Conservation (phyloP, 1,140 invertebrate species). For the Drosophila trapezifrons region DNA sequence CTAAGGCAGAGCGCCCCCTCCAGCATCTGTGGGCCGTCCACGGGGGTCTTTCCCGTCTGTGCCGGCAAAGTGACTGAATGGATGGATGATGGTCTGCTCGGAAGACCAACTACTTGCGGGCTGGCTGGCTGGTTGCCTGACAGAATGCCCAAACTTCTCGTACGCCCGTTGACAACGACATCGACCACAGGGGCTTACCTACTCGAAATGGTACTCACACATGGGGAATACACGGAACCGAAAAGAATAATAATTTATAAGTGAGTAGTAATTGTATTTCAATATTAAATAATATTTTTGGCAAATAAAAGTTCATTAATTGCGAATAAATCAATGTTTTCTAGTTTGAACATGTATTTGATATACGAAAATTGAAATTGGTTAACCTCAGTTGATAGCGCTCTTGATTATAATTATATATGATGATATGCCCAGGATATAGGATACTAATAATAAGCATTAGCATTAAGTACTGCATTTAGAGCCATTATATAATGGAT, state of each 20-base stretch:
- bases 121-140: constrained; percentile 22
- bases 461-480: too few species aligned
- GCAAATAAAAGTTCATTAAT: neutral
- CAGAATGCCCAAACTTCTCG: constrained; percentile 70
- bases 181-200: constrained; percentile 25
- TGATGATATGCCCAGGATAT: too few species aligned
- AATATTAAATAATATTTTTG: neutral
- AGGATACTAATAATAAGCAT: neutral
- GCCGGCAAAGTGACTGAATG: constrained; percentile 33
- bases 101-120: constrained; percentile 43
- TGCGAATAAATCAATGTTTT: neutral
- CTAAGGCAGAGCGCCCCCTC: constrained; percentile 10
- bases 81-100: constrained; percentile 31
- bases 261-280: neutral
- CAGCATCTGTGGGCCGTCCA: constrained; percentile 35
- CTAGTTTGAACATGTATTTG: too few species aligned
- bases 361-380: neutral
- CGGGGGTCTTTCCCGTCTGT: constrained; percentile 43
- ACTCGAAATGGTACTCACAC: constrained; percentile 3
- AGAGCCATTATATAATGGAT: neutral
- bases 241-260: neutral
- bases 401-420: too few species aligned
- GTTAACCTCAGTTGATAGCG: neutral
- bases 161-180: constrained; percentile 45
- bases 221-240: neutral